These are phyloP conservation scores for Clarias platycephalus DNA, from an alignment of 2,797 vertebrate genomes.

Conservation along the genomic window DNA sequence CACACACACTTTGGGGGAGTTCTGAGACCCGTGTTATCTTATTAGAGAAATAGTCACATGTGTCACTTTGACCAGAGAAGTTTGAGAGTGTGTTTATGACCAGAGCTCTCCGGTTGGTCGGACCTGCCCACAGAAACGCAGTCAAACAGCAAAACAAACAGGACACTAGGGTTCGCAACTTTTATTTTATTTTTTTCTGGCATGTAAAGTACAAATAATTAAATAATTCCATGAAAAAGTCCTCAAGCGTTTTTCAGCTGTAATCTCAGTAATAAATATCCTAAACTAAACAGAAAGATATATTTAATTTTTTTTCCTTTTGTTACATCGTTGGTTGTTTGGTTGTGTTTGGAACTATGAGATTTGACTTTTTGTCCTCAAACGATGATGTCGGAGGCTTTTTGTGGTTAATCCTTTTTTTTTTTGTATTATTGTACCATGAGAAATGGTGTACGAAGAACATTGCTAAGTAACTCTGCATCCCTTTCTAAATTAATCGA, in stretches of 20 bases:
- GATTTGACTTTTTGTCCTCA: constrained; percentile 59
- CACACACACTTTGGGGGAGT: too few species aligned
- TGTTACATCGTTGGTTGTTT: constrained; percentile 80
- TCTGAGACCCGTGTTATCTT: too few species aligned
- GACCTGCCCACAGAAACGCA: constrained; percentile 5
- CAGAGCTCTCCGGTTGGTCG: too few species aligned
- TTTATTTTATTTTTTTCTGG: constrained; percentile 85
- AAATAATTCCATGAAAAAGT: constrained; percentile 99
- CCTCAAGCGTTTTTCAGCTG: constrained; percentile 91
- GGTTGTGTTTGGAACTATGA: constrained; percentile 78
- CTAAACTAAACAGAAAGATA: constrained; percentile 91
- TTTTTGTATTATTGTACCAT: constrained; percentile 72
- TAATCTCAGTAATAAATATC: constrained; percentile 95
- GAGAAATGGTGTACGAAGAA: constrained; percentile 82
- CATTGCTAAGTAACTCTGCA: constrained; percentile 81
- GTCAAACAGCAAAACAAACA: constrained; percentile 33
- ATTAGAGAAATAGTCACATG: too few species aligned
- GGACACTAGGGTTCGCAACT: constrained; percentile 84
- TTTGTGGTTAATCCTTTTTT: constrained; percentile 74
- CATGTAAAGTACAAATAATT: constrained; percentile 99
- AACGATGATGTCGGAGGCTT: constrained; percentile 66
- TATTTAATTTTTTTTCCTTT: constrained; percentile 68
- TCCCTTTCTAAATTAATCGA: constrained; percentile 85
- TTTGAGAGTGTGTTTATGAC: neutral
- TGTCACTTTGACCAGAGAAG: neutral